These are phyloP conservation scores for Emydoidea blandingii DNA, from an alignment of 2,797 vertebrate genomes.

Conservation along the genomic window DNA sequence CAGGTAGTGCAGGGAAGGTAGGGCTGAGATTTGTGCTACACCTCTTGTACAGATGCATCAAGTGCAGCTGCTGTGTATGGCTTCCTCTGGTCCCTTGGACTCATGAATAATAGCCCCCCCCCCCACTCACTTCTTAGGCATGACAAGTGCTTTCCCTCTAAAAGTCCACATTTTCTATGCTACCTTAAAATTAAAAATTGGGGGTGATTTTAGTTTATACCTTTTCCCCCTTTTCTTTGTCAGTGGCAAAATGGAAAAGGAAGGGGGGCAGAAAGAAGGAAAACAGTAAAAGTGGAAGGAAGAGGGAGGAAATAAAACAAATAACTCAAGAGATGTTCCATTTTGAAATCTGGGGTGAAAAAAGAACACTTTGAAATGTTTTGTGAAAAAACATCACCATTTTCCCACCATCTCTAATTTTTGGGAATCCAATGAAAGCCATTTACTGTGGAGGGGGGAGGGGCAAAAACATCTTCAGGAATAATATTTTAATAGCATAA, in stretches of 20 bases:
- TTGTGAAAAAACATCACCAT: conserved; percentile 39
- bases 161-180: neutral
- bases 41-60: neutral
- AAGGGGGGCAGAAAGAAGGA: neutral
- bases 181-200: neutral
- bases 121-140: neutral
- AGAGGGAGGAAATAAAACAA: neutral
- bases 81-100: neutral
- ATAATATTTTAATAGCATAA: neutral
- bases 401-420: conserved; percentile 65
- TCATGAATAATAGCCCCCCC: rapidly evolving
- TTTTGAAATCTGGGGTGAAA: neutral
- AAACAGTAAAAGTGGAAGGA: neutral
- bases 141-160: neutral
- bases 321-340: neutral
- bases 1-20: neutral
- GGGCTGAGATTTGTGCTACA: neutral
- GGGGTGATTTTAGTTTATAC: neutral
- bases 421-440: neutral
- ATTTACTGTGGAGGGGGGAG: neutral
- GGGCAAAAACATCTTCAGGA: neutral
- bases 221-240: neutral
- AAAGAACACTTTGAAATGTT: conserved; percentile 29
- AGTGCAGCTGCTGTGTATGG: neutral
- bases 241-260: neutral